Evolutionary conservation across 2,113 vertebrate species (phyloP).

Genomic region (Geothlypis trichas): DNA sequence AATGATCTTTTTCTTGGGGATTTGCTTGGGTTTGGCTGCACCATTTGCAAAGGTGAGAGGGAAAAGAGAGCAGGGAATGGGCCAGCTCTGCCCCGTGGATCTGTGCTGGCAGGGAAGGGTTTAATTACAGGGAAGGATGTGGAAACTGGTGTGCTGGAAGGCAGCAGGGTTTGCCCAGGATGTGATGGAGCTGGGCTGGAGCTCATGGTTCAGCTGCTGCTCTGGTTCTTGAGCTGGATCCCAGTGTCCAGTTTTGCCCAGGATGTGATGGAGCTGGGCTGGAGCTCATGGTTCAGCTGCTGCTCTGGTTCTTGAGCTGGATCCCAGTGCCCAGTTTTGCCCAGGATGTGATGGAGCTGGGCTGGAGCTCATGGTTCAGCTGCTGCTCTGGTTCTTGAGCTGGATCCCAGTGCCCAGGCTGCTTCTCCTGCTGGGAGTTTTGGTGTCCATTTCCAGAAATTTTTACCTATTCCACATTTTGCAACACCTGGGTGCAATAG

Average conservation of each 20-base stretch:
- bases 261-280: too few species aligned
- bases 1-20: background rate
- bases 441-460: background rate
- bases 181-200: background rate
- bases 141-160: background rate
- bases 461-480: too few species aligned
- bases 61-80: background rate
- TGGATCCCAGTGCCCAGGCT: background rate
- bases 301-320: fast-evolving
- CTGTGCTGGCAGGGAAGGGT: background rate
- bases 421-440: background rate
- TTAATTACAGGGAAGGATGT: background rate
- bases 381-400: background rate
- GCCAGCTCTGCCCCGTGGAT: background rate
- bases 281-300: background rate
- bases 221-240: fast-evolving
- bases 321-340: too few species aligned
- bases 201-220: background rate
- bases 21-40: background rate
- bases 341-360: too few species aligned
- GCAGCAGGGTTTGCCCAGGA: background rate
- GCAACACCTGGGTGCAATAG: too few species aligned
- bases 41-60: fast-evolving
- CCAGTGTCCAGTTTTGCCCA: too few species aligned
- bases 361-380: background rate